These are phyloP conservation scores for Chinchilla lanigera DNA, from an alignment of 2,113 vertebrate genomes.

Conservation along the genomic window DNA sequence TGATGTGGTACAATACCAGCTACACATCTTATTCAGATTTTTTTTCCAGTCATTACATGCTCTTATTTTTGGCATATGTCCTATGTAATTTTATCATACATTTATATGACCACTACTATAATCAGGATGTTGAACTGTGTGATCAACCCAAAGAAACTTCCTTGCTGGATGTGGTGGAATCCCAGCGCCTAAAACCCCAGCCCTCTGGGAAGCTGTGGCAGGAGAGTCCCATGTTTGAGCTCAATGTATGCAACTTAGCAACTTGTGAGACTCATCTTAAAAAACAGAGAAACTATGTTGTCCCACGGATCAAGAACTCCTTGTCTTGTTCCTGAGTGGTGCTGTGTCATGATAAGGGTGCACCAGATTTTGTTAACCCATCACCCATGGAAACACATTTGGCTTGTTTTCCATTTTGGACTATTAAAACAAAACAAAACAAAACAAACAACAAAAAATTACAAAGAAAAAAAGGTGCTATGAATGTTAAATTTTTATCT, in stretches of 20 bases:
- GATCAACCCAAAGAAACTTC: not conserved
- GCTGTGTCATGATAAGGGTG: too few relatives aligned
- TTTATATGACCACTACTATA: too few relatives aligned
- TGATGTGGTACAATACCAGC: too few relatives aligned
- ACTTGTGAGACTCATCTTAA: not conserved
- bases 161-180: not conserved
- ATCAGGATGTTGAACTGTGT: not conserved
- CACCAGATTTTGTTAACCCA: not conserved
- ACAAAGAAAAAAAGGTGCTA: not conserved
- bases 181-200: not conserved
- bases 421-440: not conserved
- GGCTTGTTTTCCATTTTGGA: not conserved
- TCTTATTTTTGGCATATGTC: not conserved
- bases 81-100: not conserved
- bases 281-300: not conserved
- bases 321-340: not conserved
- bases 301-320: fast-evolving
- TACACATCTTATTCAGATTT: not conserved
- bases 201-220: not conserved
- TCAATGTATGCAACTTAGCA: not conserved
- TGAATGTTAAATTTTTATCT: not conserved
- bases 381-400: not conserved
- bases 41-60: not conserved
- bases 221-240: not conserved
- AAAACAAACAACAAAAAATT: not conserved